Percentiles rank a stretch among this genome's conserved stretches.
These are phyloP conservation scores for Selene dorsalis DNA, from an alignment of 2,797 vertebrate species.

Conservation along the genomic window DNA sequence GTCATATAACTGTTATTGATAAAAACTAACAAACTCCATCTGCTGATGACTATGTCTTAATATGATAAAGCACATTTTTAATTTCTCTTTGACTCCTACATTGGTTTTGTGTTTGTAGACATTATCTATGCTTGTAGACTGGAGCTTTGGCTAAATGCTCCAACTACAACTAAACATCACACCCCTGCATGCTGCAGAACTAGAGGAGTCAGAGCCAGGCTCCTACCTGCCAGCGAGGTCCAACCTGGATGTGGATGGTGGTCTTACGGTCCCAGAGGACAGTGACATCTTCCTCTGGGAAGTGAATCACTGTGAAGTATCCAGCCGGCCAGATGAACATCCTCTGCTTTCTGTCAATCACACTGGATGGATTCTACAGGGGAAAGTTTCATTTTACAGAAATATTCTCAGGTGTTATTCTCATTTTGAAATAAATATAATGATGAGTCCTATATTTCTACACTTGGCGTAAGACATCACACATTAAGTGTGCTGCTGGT, in stretches of 20 bases:
- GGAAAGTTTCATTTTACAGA: not conserved
- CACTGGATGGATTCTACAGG: conserved; percentile 88
- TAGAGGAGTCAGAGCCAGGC: not conserved
- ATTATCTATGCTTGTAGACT: not conserved
- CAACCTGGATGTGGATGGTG: conserved; percentile 93
- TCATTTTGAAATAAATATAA: not conserved
- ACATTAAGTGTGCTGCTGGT: not conserved
- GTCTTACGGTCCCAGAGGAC: conserved; percentile 97
- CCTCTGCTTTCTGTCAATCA: conserved; percentile 85
- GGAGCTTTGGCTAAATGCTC: not conserved
- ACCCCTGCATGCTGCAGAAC: too few relatives aligned
- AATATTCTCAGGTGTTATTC: not conserved
- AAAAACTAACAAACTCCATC: too few relatives aligned
- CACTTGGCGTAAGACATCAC: not conserved
- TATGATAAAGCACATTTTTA: not conserved
- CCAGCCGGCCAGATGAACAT: conserved; percentile 92
- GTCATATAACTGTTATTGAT: too few relatives aligned
- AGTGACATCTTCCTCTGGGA: conserved; percentile 89
- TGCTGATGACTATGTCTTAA: not conserved
- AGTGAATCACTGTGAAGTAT: conserved; percentile 91
- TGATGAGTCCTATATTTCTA: not conserved
- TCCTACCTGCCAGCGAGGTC: conserved; percentile 94
- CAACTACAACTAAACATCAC: not conserved
- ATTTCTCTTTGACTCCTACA: too few relatives aligned
- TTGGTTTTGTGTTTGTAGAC: not conserved